Evolutionary conservation across 2,797 vertebrate genomes (phyloP).

Genomic region (Sparidentex hasta): DNA sequence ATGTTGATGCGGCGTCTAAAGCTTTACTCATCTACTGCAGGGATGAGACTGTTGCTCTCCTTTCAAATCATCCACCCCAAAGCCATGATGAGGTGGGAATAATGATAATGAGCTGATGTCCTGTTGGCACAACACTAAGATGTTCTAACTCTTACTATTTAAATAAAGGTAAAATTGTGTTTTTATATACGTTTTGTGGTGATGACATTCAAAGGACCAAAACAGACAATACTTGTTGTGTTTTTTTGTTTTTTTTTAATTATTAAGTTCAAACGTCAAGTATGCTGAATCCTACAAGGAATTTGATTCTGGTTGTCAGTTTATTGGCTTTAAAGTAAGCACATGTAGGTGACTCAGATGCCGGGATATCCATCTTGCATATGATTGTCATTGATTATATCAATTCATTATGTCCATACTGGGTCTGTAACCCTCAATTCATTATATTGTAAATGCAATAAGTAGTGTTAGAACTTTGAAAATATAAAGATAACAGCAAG

Average conservation of each 20-base stretch:
- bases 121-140: neutral
- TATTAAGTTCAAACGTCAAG: neutral
- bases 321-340: no score
- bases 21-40: conserved; percentile 30
- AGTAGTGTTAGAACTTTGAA: no score
- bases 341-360: neutral
- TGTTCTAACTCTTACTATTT: neutral
- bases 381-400: neutral
- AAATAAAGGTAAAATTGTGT: neutral
- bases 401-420: neutral
- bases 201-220: neutral
- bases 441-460: neutral
- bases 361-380: neutral
- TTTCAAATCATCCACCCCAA: neutral
- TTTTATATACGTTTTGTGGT: neutral
- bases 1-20: neutral
- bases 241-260: neutral
- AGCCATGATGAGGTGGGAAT: neutral
- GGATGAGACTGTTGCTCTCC: conserved; percentile 3
- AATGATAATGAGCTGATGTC: conserved; percentile 13
- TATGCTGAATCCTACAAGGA: neutral
- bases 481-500: no score
- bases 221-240: neutral
- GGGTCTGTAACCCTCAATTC: neutral
- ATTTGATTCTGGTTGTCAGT: neutral